phyloP scores from a whole-genome alignment of 2,797 vertebrate genomes.

The Mormyrus hasselquistii region DNA sequence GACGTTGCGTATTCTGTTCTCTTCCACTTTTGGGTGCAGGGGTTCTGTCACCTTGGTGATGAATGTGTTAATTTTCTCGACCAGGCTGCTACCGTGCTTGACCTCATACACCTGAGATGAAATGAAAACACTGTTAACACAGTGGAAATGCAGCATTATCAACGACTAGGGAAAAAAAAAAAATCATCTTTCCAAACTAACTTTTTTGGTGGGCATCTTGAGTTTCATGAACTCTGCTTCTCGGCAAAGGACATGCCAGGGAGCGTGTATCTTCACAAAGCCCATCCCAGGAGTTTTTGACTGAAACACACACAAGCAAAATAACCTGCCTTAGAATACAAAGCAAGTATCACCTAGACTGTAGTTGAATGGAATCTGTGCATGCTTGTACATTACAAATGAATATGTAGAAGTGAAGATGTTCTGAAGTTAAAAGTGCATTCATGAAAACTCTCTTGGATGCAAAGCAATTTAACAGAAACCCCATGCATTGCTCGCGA shows the following conservation, averaged over 20 bases:
- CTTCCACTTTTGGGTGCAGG: constrained; percentile 84
- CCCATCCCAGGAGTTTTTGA: constrained; percentile 80
- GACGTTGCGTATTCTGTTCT: constrained; percentile 67
- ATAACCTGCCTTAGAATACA: not conserved
- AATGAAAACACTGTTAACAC: not conserved
- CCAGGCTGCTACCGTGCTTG: constrained; percentile 69
- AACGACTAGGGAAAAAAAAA: not conserved
- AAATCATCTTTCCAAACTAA: constrained; percentile 34
- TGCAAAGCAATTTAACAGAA: not conserved
- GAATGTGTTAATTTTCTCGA: constrained; percentile 80
- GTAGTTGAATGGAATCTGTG: not conserved
- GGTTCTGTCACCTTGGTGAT: constrained; percentile 81
- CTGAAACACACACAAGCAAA: constrained; percentile 47
- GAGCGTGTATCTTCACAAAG: constrained; percentile 92
- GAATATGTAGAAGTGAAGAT: not conserved
- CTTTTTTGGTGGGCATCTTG: constrained; percentile 97
- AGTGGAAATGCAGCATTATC: not conserved
- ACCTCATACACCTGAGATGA: constrained; percentile 80
- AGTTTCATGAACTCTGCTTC: constrained; percentile 95
- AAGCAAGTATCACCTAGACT: not conserved
- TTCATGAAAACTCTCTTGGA: not conserved
- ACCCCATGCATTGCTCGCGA: not conserved
- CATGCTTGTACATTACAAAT: not conserved
- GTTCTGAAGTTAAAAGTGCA: not conserved
- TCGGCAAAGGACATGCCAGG: constrained; percentile 85